Evolutionary conservation across 2,888 invertebrate genomes (phyloP).

Genomic region (Nymphalis polychloros): DNA sequence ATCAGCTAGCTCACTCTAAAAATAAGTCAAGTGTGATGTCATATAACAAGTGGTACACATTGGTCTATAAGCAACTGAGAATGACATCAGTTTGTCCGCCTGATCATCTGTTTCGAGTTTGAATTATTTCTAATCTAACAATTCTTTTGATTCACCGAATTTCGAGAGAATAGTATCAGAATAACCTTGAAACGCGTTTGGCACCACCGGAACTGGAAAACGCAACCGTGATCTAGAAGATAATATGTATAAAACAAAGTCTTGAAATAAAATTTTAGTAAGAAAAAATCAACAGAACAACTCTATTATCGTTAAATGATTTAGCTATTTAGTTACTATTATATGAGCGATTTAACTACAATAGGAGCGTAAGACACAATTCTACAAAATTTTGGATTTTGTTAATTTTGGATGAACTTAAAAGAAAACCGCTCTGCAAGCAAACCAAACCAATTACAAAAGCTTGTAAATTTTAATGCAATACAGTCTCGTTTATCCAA

Average conservation of each 20-base stretch:
- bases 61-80: slow-evolving; percentile 63
- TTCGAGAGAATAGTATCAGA: slow-evolving; percentile 8
- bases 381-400: no score
- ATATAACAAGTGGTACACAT: slow-evolving; percentile 73
- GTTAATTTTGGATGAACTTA: no score
- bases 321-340: not conserved
- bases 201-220: no score
- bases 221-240: not conserved
- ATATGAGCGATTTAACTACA: not conserved
- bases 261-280: not conserved
- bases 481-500: no score
- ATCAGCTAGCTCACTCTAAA: slow-evolving; percentile 48
- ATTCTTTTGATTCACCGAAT: slow-evolving; percentile 45
- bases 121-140: slow-evolving; percentile 64
- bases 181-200: not conserved
- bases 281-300: not conserved
- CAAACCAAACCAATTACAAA: no score
- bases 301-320: not conserved
- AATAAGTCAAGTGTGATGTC: slow-evolving; percentile 77
- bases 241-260: not conserved
- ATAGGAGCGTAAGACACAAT: not conserved
- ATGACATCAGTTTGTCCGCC: slow-evolving; percentile 72
- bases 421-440: no score
- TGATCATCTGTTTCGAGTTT: slow-evolving; percentile 62
- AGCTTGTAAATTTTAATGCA: no score